Evolutionary conservation across 2,113 vertebrate genomes (phyloP), one percentile per base, ranked within the genome.

Genomic region (Mastomys natalensis): DNA sequence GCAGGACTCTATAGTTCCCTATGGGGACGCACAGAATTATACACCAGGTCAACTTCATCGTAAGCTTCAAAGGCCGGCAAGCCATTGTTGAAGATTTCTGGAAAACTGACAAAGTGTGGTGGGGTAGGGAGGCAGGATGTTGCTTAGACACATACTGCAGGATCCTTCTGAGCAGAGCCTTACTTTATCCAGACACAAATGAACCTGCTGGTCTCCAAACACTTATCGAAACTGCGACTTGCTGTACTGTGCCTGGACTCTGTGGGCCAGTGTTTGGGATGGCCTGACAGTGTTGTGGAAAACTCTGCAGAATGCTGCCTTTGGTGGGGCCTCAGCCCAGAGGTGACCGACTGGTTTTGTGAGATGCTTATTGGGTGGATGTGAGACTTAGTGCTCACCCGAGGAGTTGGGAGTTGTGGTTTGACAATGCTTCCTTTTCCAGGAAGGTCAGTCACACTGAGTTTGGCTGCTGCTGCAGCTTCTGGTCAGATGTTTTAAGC

Each of bases 141-240:
- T 2, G 13, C 6, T 53, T 13, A 76, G 40, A 84, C 3, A 70
- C 21, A 34, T 16, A 43, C 53, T 66, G 17, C 9, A 89, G 60
- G 17, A 8, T 34, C 26, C 22, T 11, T n/a, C 9, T 7, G 68
- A 68, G 84, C 40, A 72, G 21, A 34, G 62, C 45, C 12, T 82
- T 51, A 45, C 34, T 53, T 45, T 55, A 73, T 31, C 70, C 24
- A 93, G 73, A 58, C 29, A 45, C 21, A 3, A 53, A 89, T 10
- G 60, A 91, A 29, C 76, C 78, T 37, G 62, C 73, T 80, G 10
- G 53, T 87, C 72, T 73, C 53, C 74, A 88, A 86, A 92, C 12
- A 43, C 37, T 51, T 29, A n/a, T 31, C 5, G n/a, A 53, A 53
- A 78, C 6, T 17, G 31, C 66, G 15, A 21, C 84, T 26, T 55